Conservation (phyloP, 2,797 vertebrate genomes). For the Lepilemur septentrionalis region DNA sequence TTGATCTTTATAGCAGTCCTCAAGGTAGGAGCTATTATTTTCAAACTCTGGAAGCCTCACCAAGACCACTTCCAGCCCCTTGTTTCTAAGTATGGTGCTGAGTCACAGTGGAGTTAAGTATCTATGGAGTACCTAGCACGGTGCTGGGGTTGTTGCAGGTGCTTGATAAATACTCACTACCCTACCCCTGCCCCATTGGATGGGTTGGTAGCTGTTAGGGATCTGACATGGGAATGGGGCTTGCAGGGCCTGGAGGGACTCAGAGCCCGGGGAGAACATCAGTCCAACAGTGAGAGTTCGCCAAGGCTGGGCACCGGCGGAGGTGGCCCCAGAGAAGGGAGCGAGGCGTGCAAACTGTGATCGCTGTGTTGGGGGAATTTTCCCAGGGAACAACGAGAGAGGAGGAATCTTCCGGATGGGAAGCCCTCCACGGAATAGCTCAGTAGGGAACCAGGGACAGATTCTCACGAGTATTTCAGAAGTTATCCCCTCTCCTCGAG, state of each 20-base stretch:
- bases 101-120: background rate
- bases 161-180: background rate
- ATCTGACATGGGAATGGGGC: background rate
- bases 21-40: background rate
- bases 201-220: background rate
- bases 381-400: background rate
- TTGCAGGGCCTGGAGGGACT: background rate
- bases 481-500: background rate
- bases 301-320: background rate
- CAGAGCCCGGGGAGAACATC: background rate
- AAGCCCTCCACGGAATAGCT: background rate
- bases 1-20: background rate
- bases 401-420: background rate
- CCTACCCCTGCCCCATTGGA: accelerated
- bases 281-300: background rate
- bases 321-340: background rate
- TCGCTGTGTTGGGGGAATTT: background rate
- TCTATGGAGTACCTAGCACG: background rate
- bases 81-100: background rate
- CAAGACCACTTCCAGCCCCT: background rate
- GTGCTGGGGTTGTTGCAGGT: background rate
- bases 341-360: background rate
- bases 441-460: background rate
- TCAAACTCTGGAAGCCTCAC: background rate
- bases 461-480: background rate